Conservation (phyloP, 23 tunicate species). For the Corella eumyota region DNA sequence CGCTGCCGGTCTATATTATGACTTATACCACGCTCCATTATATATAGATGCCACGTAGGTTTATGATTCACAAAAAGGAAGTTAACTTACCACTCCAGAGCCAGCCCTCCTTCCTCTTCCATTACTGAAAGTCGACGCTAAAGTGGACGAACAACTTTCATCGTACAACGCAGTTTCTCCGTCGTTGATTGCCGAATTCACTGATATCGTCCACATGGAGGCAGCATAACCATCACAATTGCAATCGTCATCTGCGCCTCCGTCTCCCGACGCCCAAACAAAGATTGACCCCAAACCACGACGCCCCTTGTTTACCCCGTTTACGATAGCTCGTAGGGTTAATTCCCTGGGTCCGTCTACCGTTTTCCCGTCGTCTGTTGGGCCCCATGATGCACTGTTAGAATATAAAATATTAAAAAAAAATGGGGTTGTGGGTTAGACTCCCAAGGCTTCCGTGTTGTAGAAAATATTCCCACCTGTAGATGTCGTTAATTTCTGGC, state of each 20-base stretch:
- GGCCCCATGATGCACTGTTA: slow-evolving; percentile 99
- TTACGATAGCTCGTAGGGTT: slow-evolving; percentile 81
- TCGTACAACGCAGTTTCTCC: slow-evolving; percentile 97
- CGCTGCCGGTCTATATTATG: too few relatives aligned
- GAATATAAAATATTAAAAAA: not conserved
- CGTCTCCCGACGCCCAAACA: slow-evolving; percentile 99
- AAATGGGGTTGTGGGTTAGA: too few relatives aligned
- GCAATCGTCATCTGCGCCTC: slow-evolving; percentile 95
- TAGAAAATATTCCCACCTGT: too few relatives aligned
- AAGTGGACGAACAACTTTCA: slow-evolving; percentile 96
- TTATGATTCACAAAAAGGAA: too few relatives aligned
- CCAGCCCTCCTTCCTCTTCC: slow-evolving; percentile 68
- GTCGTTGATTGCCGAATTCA: slow-evolving; percentile 97
- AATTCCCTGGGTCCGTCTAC: slow-evolving; percentile 97
- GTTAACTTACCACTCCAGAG: slow-evolving; percentile 89
- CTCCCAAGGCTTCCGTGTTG: too few relatives aligned
- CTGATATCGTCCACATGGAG: slow-evolving; percentile 99
- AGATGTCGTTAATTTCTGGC: slow-evolving; percentile 88
- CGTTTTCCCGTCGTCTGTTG: slow-evolving; percentile 98
- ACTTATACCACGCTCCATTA: too few relatives aligned
- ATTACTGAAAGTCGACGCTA: slow-evolving; percentile 96
- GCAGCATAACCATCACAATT: slow-evolving; percentile 99
- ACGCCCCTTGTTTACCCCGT: slow-evolving; percentile 97
- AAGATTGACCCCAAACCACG: slow-evolving; percentile 89
- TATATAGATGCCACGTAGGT: too few relatives aligned